These are phyloP conservation scores for Prietella phreatophila DNA, from an alignment of 2,113 vertebrate species.

Conservation along the genomic window DNA sequence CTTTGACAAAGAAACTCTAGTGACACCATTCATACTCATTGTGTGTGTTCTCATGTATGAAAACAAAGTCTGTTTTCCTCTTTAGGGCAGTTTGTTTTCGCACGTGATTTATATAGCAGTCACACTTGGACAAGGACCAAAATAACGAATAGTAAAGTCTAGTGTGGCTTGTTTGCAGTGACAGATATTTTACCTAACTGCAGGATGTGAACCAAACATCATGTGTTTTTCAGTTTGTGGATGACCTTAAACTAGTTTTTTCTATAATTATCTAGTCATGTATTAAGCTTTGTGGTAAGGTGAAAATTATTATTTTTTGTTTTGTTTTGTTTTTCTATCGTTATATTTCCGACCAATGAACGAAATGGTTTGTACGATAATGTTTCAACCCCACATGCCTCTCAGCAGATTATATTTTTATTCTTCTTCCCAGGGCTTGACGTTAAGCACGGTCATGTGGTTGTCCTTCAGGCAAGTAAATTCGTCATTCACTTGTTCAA, in stretches of 20 bases:
- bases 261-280: neutral
- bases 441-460: no score
- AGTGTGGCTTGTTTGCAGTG: no score
- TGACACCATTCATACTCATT: neutral
- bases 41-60: neutral
- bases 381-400: neutral
- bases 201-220: neutral
- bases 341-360: neutral
- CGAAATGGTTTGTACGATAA: neutral
- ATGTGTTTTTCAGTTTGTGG: neutral
- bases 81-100: neutral
- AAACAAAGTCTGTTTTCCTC: neutral
- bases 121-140: neutral
- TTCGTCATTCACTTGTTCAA: no score
- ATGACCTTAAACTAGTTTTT: no score
- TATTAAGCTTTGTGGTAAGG: neutral
- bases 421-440: no score
- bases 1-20: neutral
- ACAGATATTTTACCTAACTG: no score
- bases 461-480: no score
- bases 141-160: neutral
- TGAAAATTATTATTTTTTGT: no score
- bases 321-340: no score
- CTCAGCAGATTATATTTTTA: neutral
- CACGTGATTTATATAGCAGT: neutral